phyloP scores from a whole-genome alignment of 2,888 invertebrate genomes.

The Geophilus truncorum region DNA sequence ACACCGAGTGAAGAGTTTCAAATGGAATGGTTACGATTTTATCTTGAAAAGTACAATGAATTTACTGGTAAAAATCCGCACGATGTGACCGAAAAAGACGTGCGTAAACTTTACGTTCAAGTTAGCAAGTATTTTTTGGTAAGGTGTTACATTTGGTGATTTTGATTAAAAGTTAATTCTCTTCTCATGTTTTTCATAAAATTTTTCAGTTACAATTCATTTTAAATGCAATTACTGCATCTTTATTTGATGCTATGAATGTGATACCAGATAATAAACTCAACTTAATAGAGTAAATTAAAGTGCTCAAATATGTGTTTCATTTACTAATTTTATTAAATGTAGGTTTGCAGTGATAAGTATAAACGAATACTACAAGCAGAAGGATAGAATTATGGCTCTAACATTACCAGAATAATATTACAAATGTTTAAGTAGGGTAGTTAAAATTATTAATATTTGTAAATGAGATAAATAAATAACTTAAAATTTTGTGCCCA shows the following conservation, averaged over 20 bases:
- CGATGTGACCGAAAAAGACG: background rate
- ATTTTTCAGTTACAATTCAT: background rate
- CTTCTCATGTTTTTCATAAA: background rate
- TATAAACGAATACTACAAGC: background rate
- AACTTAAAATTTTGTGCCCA: no score
- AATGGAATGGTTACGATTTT: background rate
- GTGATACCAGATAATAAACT: background rate
- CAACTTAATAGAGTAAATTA: background rate
- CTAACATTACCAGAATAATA: background rate
- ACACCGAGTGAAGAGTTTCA: conserved; percentile 4
- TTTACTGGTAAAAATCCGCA: background rate
- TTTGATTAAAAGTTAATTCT: no score
- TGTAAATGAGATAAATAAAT: no score
- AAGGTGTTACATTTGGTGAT: no score
- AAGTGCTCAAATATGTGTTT: no score
- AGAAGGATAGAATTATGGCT: background rate
- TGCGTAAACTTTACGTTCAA: background rate
- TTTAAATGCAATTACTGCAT: background rate
- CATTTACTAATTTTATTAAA: no score
- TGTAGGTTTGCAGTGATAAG: background rate
- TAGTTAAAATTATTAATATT: no score
- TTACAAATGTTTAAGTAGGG: background rate
- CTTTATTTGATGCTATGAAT: background rate
- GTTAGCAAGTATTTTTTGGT: background rate
- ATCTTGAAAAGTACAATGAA: background rate